Percentiles rank a stretch among this genome's conserved stretches.
These are phyloP conservation scores for Mythimna lalbum DNA, from an alignment of 2,888 invertebrate genomes.

Conservation along the genomic window DNA sequence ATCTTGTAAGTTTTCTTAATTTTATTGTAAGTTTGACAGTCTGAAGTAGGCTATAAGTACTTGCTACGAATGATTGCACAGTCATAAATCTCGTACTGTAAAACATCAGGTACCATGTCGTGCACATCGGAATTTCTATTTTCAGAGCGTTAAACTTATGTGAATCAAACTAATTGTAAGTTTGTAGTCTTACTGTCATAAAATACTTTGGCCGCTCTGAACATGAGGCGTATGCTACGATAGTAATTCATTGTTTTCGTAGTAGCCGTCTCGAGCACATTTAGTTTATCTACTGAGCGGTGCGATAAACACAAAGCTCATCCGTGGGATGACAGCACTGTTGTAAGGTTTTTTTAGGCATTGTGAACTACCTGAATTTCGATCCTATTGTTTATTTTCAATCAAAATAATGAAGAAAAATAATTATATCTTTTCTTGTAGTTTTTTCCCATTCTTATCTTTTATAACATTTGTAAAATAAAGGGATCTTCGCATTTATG, in stretches of 20 bases:
- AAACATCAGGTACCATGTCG: not conserved
- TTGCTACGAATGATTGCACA: not conserved
- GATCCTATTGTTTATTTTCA: not conserved
- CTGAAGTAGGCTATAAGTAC: not conserved
- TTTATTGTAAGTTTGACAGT: not conserved
- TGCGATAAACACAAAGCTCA: not conserved
- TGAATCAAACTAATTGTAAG: not conserved
- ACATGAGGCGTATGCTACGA: not conserved
- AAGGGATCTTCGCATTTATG: not conserved
- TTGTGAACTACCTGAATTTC: not conserved
- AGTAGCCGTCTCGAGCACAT: not conserved
- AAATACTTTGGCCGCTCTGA: not conserved
- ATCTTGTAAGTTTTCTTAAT: constrained; percentile 7
- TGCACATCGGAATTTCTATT: not conserved
- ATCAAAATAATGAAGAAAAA: not conserved
- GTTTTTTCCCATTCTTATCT: not conserved
- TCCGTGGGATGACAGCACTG: not conserved
- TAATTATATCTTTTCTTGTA: not conserved
- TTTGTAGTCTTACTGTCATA: not conserved
- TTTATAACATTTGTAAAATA: not conserved
- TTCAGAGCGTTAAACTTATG: not conserved
- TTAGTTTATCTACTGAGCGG: not conserved
- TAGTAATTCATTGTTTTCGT: not conserved
- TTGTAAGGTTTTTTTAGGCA: not conserved
- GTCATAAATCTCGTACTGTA: not conserved